Conservation (phyloP, 2,113 vertebrate species). For the Hymenochirus boettgeri region DNA sequence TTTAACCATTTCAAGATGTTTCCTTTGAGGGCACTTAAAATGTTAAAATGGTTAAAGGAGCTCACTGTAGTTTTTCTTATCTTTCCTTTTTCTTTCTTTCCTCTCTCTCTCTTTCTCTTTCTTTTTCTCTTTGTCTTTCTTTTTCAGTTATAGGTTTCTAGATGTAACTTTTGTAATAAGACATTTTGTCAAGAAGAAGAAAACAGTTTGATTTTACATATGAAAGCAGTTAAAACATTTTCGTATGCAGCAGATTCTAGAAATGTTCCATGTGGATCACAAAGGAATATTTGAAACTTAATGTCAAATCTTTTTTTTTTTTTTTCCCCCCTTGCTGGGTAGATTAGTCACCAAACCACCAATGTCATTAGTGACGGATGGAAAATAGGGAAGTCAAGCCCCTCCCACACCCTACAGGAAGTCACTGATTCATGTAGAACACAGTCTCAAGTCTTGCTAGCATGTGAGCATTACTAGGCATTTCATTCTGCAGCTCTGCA, state of each 20-base stretch:
- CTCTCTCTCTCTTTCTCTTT: too few species aligned
- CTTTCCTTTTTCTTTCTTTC: too few species aligned
- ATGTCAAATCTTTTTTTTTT: constrained; percentile 46
- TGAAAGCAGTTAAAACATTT: constrained; percentile 61
- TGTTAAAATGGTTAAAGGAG: too few species aligned
- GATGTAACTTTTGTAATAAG: too few species aligned
- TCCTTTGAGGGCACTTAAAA: too few species aligned
- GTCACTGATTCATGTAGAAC: constrained; percentile 61
- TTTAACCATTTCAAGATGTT: too few species aligned
- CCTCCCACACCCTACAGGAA: constrained; percentile 56
- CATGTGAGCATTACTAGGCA: constrained; percentile 72
- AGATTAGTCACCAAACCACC: constrained; percentile 68
- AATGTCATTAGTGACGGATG: constrained; percentile 47
- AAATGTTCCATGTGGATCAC: constrained; percentile 50
- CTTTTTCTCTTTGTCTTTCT: too few species aligned
- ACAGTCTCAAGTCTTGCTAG: constrained; percentile 56
- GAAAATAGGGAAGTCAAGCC: constrained; percentile 49
- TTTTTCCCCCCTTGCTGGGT: constrained; percentile 57
- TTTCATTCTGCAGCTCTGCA: constrained; percentile 62
- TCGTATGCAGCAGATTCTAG: constrained; percentile 51
- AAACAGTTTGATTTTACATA: constrained; percentile 52
- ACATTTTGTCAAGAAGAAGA: too few species aligned
- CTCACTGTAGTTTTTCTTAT: too few species aligned
- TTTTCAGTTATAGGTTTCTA: too few species aligned
- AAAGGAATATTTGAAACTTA: constrained; percentile 70